Evolutionary conservation across 2,113 vertebrate species (phyloP).

Genomic region (Eolophus roseicapilla): DNA sequence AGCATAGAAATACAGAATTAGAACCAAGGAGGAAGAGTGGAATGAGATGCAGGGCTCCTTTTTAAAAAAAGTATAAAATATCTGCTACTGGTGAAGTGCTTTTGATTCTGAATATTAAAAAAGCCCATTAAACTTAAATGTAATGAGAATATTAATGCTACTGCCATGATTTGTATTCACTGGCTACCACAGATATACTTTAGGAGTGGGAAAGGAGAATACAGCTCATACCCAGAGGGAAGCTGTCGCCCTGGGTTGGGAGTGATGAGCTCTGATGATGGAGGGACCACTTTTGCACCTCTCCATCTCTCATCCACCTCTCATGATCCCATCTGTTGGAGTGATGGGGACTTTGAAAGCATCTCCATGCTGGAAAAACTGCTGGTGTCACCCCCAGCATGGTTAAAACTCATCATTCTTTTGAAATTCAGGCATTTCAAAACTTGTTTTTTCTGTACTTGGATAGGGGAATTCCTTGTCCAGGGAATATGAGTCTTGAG

Average conservation of each 20-base stretch:
- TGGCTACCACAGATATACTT: background rate
- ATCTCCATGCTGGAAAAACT: fast-evolving
- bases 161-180: constrained; percentile 60
- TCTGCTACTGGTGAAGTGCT: background rate
- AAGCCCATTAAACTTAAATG: constrained; percentile 36
- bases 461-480: background rate
- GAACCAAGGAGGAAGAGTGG: background rate
- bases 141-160: constrained; percentile 43
- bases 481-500: fast-evolving
- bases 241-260: background rate
- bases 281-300: fast-evolving
- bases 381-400: fast-evolving
- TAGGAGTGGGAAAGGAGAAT: background rate
- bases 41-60: background rate
- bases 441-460: background rate
- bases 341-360: background rate
- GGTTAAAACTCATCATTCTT: fast-evolving
- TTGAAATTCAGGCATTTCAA: fast-evolving
- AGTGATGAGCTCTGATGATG: fast-evolving
- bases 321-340: fast-evolving
- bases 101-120: constrained; percentile 72
- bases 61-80: background rate
- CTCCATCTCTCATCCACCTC: fast-evolving
- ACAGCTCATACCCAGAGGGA: background rate
- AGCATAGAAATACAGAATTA: background rate